Evolutionary conservation across 1,140 invertebrate species (phyloP), one percentile per base, ranked within the genome.

Genomic region (Adoxophyes honmai): DNA sequence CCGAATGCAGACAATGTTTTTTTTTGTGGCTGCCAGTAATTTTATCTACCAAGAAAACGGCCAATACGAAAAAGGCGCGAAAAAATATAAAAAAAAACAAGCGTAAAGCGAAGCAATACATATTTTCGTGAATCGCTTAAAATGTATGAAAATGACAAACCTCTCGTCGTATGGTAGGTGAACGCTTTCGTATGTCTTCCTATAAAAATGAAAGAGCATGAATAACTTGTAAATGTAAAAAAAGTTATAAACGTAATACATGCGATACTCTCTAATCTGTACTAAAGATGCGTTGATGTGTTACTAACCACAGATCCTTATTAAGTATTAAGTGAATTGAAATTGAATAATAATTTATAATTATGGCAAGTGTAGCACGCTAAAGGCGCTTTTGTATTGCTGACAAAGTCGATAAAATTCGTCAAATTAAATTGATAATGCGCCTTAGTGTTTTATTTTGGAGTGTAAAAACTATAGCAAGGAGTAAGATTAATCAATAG

Each of bases 91-190:
- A n/a, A 42, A 18, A 34, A 54, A 21, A 55, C n/a, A 1, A 11
- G 4, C 11, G 10, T 11, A 11, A 5, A 1, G 4, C 10, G 4
- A 11, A 13, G n/a, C 11, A 9, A 5, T 34, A 34, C 9, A 44
- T 10, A 44, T 44, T 3, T 44, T n/a, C 8, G 21, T 8, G 15
- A 18, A 16, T 11, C 14, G 21, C 11, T 21, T 21, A 5, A 51
- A 56, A 34, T 51, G 33, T 10, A 35, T 60, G 53, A 59, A 55
- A 58, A 67, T 64, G 63, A 61, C 68, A 63, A 82, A 91, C 90
- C 90, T 91, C 64, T 88, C 75, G 63, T 90, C 89, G 73, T 86
- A 90, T 81, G 81, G 81, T 55, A 89, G 78, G 52, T 83, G 70
- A 57, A 80, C 83, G 66, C 89, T 90, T 85, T 90, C 90, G 57